phyloP scores from a whole-genome alignment of 2,888 invertebrate species.

The Synergus laeviventris region DNA sequence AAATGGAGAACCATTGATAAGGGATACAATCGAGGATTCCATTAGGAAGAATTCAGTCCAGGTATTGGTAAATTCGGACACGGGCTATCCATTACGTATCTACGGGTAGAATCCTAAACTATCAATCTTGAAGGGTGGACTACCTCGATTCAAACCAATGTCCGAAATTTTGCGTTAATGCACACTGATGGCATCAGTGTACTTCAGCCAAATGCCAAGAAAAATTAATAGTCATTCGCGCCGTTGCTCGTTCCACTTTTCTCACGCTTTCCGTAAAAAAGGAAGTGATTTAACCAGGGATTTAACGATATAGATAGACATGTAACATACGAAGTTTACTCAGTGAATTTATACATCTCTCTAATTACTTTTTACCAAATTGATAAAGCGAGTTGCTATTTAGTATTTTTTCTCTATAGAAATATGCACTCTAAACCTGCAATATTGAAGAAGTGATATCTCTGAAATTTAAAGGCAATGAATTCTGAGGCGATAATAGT shows the following conservation, averaged over 20 bases:
- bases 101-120: slow-evolving; percentile 66
- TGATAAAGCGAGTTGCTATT: no score
- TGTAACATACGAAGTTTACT: not conserved
- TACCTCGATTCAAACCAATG: slow-evolving; percentile 48
- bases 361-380: not conserved
- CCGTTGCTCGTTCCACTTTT: slow-evolving; percentile 19
- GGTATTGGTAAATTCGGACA: slow-evolving; percentile 69
- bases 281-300: not conserved
- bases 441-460: no score
- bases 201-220: slow-evolving; percentile 49
- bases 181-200: slow-evolving; percentile 46
- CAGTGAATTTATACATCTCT: not conserved
- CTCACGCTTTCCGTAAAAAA: slow-evolving; percentile 3
- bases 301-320: not conserved
- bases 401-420: no score
- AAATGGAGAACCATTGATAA: slow-evolving; percentile 55
- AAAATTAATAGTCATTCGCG: slow-evolving; percentile 50
- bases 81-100: slow-evolving; percentile 71
- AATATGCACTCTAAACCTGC: no score
- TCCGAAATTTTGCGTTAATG: slow-evolving; percentile 50
- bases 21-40: slow-evolving; percentile 69
- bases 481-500: no score
- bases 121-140: slow-evolving; percentile 66
- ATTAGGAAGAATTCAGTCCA: slow-evolving; percentile 64
- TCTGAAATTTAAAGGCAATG: no score